Base-by-base conservation (phyloP, 2,888 invertebrate species). In the Parapristionchus giblindavisi region DNA sequence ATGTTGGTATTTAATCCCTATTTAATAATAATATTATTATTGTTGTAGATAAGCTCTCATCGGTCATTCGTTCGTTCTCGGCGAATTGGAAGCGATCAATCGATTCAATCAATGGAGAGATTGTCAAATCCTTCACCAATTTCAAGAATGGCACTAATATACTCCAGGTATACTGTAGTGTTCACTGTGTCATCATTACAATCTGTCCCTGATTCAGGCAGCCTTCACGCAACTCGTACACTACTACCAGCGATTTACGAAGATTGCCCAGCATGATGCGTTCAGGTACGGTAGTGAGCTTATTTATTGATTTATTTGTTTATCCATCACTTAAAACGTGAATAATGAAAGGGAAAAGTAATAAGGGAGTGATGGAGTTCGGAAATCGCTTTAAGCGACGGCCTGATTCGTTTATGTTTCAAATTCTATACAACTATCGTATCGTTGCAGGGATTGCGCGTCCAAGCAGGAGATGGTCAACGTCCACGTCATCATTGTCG, bases 401-500 rank as follows among this genome's bases (percentile, higher is more conserved):
- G n/a, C n/a, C n/a, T n/a, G n/a, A n/a, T n/a, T n/a, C n/a, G n/a
- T n/a, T n/a, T n/a, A n/a, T n/a, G n/a, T n/a, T n/a, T n/a, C n/a
- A n/a, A n/a, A n/a, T n/a, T n/a, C n/a, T n/a, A n/a, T n/a, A n/a
- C n/a, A n/a, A n/a, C n/a, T n/a, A n/a, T n/a, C n/a, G n/a, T 54
- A 5, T 54, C 27, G 34, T 70, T 70, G n/a, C 70, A 70, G 70
- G 27, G 70, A 70, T 24, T 70, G 70, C 79, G 88, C 90, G 66
- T 89, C 90, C 71, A 87, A 89, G 80, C 93, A 94, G 8, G 95
- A 97, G 89, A 91, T 99, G 73, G 95, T 97, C 3, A 98, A 98
- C 89, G 95, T 97, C 87, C 99, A 99, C 90, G 94, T 96, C 77
- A 94, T 99, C 77, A 98, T 98, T 95, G 95, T 97, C 1, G 98